Evolutionary conservation across 2,113 vertebrate species (phyloP), one percentile per base, ranked within the genome.

Genomic region (Equus przewalskii): DNA sequence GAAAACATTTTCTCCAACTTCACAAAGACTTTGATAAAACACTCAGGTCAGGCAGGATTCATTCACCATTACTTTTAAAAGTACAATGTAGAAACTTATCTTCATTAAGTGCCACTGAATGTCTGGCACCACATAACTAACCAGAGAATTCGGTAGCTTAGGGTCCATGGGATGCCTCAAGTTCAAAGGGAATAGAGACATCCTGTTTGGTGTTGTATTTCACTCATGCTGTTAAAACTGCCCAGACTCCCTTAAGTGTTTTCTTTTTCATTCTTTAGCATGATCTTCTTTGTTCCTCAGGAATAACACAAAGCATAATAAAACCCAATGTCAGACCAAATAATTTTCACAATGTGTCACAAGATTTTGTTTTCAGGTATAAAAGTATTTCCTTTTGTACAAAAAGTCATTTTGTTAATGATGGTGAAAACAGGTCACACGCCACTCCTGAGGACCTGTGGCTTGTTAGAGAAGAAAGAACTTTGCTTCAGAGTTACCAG

Each of bases 171-270:
- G 99, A 99, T 99, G 99, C 99, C 98, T 99, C 99, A 99, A 99
- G 99, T 99, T 99, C 99, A 99, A 99, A 99, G 99, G 98, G 98
- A 99, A 97, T 56, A 91, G 90, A 98, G 98, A 98, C 98, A 99
- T 99, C 98, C 99, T 99, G 98, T 98, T 98, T 98, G 98, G 99
- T 99, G 98, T 99, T 98, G 98, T 98, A 98, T 99, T 99, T 99
- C 99, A 99, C 89, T 96, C 96, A 96, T 98, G 97, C 98, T 98
- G 98, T 98, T 99, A 99, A 99, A 99, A 98, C 97, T 98, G 97
- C 99, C 98, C 97, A 98, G 98, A 97, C 60, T 44, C 72, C 88
- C 75, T 98, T 97, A 98, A 98, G 95, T 88, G 84, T 97, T 97
- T 97, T 95, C 65, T 84, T 96, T 97, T 92, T 93, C 76, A 78